Evolutionary conservation across 1,140 invertebrate species (phyloP), one percentile per base, ranked within the genome.

Genomic region (Steinernema khuongi): DNA sequence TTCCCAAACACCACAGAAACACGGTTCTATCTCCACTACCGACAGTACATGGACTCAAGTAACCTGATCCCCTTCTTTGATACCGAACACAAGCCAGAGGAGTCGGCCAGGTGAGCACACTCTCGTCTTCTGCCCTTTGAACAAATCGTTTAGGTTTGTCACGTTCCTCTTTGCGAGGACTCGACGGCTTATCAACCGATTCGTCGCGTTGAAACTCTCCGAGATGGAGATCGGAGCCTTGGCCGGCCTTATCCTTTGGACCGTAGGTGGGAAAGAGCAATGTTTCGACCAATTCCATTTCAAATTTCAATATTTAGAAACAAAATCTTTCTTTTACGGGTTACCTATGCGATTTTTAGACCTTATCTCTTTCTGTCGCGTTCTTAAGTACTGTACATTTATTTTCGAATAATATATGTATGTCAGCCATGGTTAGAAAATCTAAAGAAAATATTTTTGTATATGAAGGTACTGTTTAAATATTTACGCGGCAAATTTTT

Each of bases 51-150:
- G 7, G 50, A 7, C 19, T 17, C 50, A 14, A 60, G 50, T 17
- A 22, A 60, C 19, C 19, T 60, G 11, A 26, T 60, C 4, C 11
- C 14, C 4, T 60, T 70, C 11, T 72, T 72, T 19, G 28, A 71
- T 30, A 26, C n/a, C 19, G 74, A 71, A 19, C 67, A 72, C 29
- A 69, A 75, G 26, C 70, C 33, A 4, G 70, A 67, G 29, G 74
- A 72, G 30, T 67, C 72, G 60, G 36, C 68, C 32, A 72, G 22
- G 50, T 60, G 19, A 4, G 19, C 26, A n/a, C n/a, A n/a, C n/a
- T n/a, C n/a, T n/a, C n/a, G n/a, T n/a, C n/a, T n/a, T n/a, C n/a
- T n/a, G n/a, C n/a, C n/a, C 26, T 60, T 60, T 60, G 50, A 60
- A 60, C 11, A 41, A 7, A 11, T 60, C 50, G 19, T 4, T 22